These are phyloP conservation scores for Ciconia nigra DNA, from an alignment of 2,797 vertebrate species.

Conservation along the genomic window DNA sequence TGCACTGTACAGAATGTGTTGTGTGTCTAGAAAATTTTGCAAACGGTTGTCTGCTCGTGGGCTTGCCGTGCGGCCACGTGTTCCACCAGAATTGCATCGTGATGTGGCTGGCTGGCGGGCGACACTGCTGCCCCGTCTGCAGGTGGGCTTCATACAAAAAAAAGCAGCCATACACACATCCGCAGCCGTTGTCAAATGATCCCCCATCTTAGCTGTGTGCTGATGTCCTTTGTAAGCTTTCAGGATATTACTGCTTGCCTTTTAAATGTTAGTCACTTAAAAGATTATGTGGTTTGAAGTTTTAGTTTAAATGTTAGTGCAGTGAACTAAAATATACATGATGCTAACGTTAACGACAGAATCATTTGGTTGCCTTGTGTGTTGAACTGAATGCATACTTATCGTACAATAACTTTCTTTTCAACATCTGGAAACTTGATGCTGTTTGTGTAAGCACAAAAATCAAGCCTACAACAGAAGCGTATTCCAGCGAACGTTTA, in stretches of 20 bases:
- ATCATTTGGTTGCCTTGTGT: slow-evolving; percentile 78
- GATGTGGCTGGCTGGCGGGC: slow-evolving; percentile 89
- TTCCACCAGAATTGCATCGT: slow-evolving; percentile 97
- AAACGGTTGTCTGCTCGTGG: slow-evolving; percentile 86
- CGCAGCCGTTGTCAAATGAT: slow-evolving; percentile 56
- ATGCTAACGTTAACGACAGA: slow-evolving; percentile 73
- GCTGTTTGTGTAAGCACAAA: slow-evolving; percentile 78
- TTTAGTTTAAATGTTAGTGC: slow-evolving; percentile 82
- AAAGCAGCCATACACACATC: slow-evolving; percentile 78
- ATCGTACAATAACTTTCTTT: slow-evolving; percentile 57
- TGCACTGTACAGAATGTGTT: slow-evolving; percentile 92
- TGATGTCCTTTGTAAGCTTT: slow-evolving; percentile 70
- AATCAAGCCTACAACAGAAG: slow-evolving; percentile 56
- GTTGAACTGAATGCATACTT: slow-evolving; percentile 74
- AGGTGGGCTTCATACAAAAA: slow-evolving; percentile 96
- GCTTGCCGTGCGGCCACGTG: slow-evolving; percentile 91
- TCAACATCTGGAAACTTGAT: slow-evolving; percentile 60
- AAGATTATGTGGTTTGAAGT: slow-evolving; percentile 78
- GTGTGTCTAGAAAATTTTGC: slow-evolving; percentile 96
- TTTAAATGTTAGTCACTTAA: slow-evolving; percentile 82
- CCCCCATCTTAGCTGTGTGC: slow-evolving; percentile 67
- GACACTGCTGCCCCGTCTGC: slow-evolving; percentile 95
- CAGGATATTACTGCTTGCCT: slow-evolving; percentile 81
- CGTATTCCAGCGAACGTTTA: slow-evolving; percentile 67
- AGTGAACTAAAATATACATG: slow-evolving; percentile 76